Evolutionary conservation across 2,888 invertebrate species (phyloP).

Genomic region (Mythimna vitellina): DNA sequence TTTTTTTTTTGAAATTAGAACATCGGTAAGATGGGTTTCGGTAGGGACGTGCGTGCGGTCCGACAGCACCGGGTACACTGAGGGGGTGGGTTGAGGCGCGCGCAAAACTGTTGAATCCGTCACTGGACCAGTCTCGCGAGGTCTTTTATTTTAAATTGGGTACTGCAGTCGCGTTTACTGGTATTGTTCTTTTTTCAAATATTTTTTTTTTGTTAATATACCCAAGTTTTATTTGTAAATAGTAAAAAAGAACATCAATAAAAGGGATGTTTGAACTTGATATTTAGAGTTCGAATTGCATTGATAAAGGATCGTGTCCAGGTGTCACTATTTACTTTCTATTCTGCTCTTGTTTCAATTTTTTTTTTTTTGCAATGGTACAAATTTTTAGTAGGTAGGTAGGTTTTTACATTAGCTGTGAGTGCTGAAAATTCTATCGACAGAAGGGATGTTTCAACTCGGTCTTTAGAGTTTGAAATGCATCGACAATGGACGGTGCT

Average conservation of each 20-base stretch:
- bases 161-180: slow-evolving; percentile 42
- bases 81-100: slow-evolving; percentile 80
- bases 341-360: slow-evolving; percentile 23
- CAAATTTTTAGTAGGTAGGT: background rate
- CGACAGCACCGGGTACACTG: slow-evolving; percentile 71
- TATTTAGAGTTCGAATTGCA: too few species aligned
- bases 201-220: background rate
- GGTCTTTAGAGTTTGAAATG: slow-evolving; percentile 23
- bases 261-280: too few species aligned
- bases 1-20: slow-evolving; percentile 68
- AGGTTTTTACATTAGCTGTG: background rate
- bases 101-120: slow-evolving; percentile 87
- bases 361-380: background rate
- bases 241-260: background rate
- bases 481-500: slow-evolving; percentile 1
- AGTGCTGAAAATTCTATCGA: background rate
- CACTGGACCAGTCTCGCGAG: slow-evolving; percentile 67
- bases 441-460: background rate
- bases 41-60: slow-evolving; percentile 73
- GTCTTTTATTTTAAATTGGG: slow-evolving; percentile 68
- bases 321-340: too few species aligned
- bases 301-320: too few species aligned
- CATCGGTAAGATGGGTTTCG: slow-evolving; percentile 67
- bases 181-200: slow-evolving; percentile 33
- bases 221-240: background rate